Base-by-base conservation (phyloP, 2,888 invertebrate species). In the Phengaris arion region DNA sequence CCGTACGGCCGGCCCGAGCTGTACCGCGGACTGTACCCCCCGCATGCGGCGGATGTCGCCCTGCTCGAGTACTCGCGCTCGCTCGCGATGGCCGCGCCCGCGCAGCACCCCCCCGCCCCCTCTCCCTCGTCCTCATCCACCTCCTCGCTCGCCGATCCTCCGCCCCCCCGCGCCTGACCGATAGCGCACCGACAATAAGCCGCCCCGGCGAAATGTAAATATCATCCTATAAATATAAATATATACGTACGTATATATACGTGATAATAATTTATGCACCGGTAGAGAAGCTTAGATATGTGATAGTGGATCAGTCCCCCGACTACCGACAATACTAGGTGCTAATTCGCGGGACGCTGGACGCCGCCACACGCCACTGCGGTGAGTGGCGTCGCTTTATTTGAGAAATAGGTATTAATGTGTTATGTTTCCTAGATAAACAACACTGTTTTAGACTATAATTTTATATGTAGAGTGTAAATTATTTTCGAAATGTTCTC, bases 11-110 rank as follows among this genome's bases (percentile, higher is more conserved):
- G 97, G 77, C 96, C 96, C 13, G 97, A 97, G 83, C 94, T 97
- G 82, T 97, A 97, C 87, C 94, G 97, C 76, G 96, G 97, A 79
- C 94, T 97, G 81, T 97, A 97, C 87, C 95, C 96, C 6, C 96
- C 96, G 57, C 94, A 89, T 77, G 90, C 94, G 0, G 93, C 91
- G 2, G 96, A 96, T 81, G 95, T 96, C 82, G 95, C 96, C 10
- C 91, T 96, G n/a, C 90, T 96, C 77, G 96, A 96, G 82, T 96
- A 96, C 87, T 97, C 97, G 84, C 95, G 97, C 72, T 92, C 93
- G 74, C 85, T 93, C 70, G 92, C 91, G 55, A 81, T 92, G 76
- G 88, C 89, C 0, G 90, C 88, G 8, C 89, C 87, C 0, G 89
- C 89, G 80, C 90, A 94, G 80, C 86, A 94, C 79, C 90, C 95